Evolutionary conservation across 2,113 vertebrate species (phyloP), one percentile per base, ranked within the genome.

Genomic region (Agelaius phoeniceus): DNA sequence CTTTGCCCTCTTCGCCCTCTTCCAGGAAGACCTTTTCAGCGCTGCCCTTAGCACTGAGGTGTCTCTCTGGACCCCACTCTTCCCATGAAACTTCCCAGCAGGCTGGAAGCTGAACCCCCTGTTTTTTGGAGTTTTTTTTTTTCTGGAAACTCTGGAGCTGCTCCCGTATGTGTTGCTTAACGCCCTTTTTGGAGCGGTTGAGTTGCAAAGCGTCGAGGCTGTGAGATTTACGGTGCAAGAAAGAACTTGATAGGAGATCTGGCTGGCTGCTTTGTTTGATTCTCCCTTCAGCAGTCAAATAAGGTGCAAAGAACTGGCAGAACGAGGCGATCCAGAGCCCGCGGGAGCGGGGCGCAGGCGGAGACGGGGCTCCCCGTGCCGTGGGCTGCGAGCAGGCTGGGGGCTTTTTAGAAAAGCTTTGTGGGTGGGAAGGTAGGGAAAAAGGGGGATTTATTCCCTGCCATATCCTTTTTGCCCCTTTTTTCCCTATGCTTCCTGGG

Each of bases 281-380:
- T 96, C 94, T 96, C 79, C 93, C 91, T 90, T 97, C 87, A 93
- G 87, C 95, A 94, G 97, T 95, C 96, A 98, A 95, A 96, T 96
- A 90, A 92, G 96, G 97, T 97, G 97, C 97, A 97, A 91, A 93
- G 96, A 98, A 97, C 97, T 98, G 96, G 97, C 97, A 96, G 96
- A 96, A 97, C 93, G 90, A 78, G 95, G 97, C 41, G 84, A 95
- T 95, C 96, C 75, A 22, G 93, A 84, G 93, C 89, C 84, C 37
- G 92, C 93, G 61, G 96, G 92, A 89, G 88, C 24, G 76, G 95
- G 93, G 69, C 13, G 33, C 73, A 89, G 92, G 81, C 92, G 10
- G 94, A 81, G 86, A 87, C 11, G n/a, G 71, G 37, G 91, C 90
- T 96, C 87, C 85, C 93, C 46, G 4, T 57, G 85, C n/a, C 4